A percentile compares a stretch with the other conserved stretches of the same genome.
Conservation (phyloP, 2,888 invertebrate genomes). For the Elegia similella region DNA sequence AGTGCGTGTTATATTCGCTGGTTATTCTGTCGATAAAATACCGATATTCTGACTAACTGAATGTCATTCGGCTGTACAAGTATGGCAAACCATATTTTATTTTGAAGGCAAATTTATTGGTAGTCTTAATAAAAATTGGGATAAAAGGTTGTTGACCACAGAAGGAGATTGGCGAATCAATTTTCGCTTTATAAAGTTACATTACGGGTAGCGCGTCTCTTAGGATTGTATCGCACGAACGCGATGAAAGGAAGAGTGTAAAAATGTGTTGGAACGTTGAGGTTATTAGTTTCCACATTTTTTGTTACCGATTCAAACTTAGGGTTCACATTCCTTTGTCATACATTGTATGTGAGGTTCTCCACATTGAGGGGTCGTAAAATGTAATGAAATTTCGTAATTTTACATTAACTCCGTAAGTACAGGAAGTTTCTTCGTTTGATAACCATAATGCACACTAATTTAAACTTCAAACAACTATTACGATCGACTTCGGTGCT, state of each 20-base stretch:
- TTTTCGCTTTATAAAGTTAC: neutral
- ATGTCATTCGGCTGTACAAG: neutral
- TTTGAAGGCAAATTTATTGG: neutral
- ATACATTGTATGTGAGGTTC: conserved; percentile 5
- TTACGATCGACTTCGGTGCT: conserved; percentile 18
- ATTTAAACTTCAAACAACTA: conserved; percentile 24
- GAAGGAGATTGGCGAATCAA: neutral
- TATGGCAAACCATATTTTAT: neutral
- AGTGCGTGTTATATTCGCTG: neutral
- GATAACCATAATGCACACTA: conserved; percentile 21
- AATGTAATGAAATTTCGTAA: conserved; percentile 14
- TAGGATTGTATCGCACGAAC: neutral
- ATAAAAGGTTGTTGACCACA: neutral
- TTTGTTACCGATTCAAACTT: conserved; percentile 4
- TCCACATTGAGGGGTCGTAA: neutral
- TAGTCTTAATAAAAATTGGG: neutral
- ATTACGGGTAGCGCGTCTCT: neutral
- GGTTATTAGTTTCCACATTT: neutral
- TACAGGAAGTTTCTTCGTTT: conserved; percentile 12
- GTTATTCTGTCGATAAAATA: neutral
- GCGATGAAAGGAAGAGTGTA: neutral
- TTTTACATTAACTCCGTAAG: conserved; percentile 6
- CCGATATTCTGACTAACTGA: neutral
- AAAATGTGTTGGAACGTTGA: conserved; percentile 1
- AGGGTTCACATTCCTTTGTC: conserved; percentile 7